A percentile compares a stretch with the other conserved stretches of the same genome.
phyloP scores from a whole-genome alignment of 2,888 invertebrate genomes.

The Capitulum mitella region DNA sequence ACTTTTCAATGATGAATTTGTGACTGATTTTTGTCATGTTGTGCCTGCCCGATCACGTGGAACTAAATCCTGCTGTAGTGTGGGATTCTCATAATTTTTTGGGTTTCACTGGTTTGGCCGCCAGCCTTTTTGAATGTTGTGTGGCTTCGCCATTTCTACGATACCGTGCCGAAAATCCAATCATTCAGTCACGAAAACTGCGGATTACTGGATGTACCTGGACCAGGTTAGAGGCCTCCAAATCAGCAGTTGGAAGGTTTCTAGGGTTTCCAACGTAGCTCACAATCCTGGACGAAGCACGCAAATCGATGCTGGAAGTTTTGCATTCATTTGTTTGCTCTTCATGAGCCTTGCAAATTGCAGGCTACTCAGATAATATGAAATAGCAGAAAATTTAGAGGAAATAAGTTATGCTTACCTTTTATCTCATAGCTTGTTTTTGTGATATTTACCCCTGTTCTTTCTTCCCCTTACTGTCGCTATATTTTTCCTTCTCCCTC shows the following conservation, averaged over 20 bases:
- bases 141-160: neutral
- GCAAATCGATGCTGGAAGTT: too few relatives aligned
- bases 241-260: neutral
- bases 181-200: constrained; percentile 10
- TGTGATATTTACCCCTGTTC: too few relatives aligned
- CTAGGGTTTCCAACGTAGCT: too few relatives aligned
- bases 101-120: neutral
- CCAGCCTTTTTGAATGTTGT: neutral
- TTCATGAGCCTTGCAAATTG: neutral
- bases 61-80: neutral
- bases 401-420: too few relatives aligned
- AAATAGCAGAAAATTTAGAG: too few relatives aligned
- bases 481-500: too few relatives aligned
- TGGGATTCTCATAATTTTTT: neutral
- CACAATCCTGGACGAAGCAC: too few relatives aligned
- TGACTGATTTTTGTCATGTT: too few relatives aligned
- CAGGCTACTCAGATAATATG: too few relatives aligned
- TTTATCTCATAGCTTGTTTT: too few relatives aligned
- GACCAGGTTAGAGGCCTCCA: neutral
- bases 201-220: neutral
- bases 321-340: neutral
- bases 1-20: too few relatives aligned
- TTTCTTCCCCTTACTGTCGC: too few relatives aligned
- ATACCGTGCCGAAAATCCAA: neutral
- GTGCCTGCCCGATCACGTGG: neutral